phyloP scores from a whole-genome alignment of 2,888 invertebrate genomes.

The Myopa testacea region DNA sequence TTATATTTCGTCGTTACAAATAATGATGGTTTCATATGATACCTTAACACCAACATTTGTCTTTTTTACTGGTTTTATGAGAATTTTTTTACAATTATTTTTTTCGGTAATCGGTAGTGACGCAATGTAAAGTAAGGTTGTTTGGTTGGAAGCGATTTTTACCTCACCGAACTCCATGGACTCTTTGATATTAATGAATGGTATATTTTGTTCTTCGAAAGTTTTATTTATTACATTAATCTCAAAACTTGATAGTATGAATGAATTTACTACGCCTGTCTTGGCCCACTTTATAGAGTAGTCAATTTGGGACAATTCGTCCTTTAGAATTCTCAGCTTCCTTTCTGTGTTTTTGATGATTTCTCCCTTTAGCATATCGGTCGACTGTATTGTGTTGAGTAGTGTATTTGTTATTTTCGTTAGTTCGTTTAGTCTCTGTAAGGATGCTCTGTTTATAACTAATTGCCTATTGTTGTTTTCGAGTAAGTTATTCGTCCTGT shows the following conservation, averaged over 20 bases:
- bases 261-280: conserved; percentile 44
- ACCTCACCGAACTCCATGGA: conserved; percentile 42
- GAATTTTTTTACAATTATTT: conserved; percentile 40
- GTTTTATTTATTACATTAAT: conserved; percentile 40
- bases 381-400: conserved; percentile 9
- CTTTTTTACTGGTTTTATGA: conserved; percentile 43
- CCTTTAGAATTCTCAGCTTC: conserved; percentile 45
- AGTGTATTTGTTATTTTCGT: conserved; percentile 6
- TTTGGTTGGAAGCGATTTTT: conserved; percentile 42
- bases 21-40: conserved; percentile 37
- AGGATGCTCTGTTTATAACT: conserved; percentile 1
- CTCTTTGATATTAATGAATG: conserved; percentile 43
- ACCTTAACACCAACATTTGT: conserved; percentile 42
- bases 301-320: conserved; percentile 43
- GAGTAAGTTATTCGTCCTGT: conserved; percentile 25
- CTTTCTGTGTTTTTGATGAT: conserved; percentile 29
- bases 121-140: conserved; percentile 43
- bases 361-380: conserved; percentile 14
- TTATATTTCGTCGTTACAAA: conserved; percentile 37
- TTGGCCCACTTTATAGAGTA: conserved; percentile 46
- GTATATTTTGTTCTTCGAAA: conserved; percentile 43
- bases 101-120: conserved; percentile 37
- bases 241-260: conserved; percentile 46
- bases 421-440: conserved; percentile 5
- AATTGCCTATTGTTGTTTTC: neutral